Percentiles rank a stretch among this genome's conserved stretches.
Evolutionary conservation across 2,113 vertebrate genomes (phyloP).

Genomic region (Myodes glareolus): DNA sequence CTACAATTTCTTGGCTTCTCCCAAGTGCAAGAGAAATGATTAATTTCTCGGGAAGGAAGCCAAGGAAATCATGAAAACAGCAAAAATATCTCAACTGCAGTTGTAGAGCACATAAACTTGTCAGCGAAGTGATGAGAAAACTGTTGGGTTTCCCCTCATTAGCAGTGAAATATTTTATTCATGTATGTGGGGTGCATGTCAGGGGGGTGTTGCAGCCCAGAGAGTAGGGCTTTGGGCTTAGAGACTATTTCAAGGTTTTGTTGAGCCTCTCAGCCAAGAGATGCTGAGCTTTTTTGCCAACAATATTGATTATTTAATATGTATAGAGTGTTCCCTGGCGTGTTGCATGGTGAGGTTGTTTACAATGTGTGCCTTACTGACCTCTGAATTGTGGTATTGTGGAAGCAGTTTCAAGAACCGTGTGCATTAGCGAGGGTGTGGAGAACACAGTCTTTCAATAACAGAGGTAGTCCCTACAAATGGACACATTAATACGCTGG

Average conservation of each 20-base stretch:
- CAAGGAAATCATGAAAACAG: conserved; percentile 77
- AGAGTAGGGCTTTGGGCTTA: not conserved
- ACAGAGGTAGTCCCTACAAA: not conserved
- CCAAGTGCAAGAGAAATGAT: conserved; percentile 66
- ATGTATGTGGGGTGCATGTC: not conserved
- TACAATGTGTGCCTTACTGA: not conserved
- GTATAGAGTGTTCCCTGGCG: not conserved
- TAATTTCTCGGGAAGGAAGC: conserved; percentile 76
- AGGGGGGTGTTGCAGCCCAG: not conserved
- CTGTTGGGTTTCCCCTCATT: conserved; percentile 70
- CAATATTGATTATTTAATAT: conserved; percentile 27
- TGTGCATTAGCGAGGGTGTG: not conserved
- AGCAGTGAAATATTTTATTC: conserved; percentile 72
- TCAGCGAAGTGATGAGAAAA: conserved; percentile 73
- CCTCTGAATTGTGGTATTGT: not conserved
- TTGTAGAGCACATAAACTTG: conserved; percentile 74
- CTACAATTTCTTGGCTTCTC: conserved; percentile 69
- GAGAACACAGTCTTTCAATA: not conserved
- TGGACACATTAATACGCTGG: not conserved
- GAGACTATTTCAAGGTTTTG: conserved; percentile 8
- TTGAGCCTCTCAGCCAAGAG: not conserved
- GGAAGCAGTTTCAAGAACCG: conserved; percentile 20
- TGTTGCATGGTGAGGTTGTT: not conserved
- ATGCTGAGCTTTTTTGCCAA: not conserved
- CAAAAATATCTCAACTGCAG: conserved; percentile 79